These are phyloP conservation scores for Brachyhypopomus gauderio DNA, from an alignment of 2,113 vertebrate genomes.

Conservation along the genomic window DNA sequence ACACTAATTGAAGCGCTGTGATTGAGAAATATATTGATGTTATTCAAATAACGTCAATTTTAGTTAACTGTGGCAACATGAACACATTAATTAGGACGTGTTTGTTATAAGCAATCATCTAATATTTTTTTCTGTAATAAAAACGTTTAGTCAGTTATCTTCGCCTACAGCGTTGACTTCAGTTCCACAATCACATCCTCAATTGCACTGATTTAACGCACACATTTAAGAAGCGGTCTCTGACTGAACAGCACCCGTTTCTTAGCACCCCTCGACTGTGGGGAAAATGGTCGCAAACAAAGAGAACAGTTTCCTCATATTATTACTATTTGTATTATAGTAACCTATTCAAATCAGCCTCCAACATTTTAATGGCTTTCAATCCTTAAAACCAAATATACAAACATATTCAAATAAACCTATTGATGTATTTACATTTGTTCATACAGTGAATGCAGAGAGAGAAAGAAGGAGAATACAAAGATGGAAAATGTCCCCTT, in stretches of 20 bases:
- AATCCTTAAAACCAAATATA: too few relatives aligned
- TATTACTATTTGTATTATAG: background rate
- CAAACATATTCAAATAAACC: too few relatives aligned
- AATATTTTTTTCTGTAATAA: conserved; percentile 40
- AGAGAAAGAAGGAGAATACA: conserved; percentile 55
- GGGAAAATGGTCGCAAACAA: background rate
- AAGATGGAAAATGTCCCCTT: conserved; percentile 52
- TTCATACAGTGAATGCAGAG: conserved; percentile 55
- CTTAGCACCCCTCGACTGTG: conserved; percentile 64
- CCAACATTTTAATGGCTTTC: too few relatives aligned
- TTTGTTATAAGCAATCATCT: conserved; percentile 43
- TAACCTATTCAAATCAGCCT: background rate
- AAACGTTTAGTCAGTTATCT: conserved; percentile 73
- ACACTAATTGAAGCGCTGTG: background rate
- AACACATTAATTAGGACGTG: conserved; percentile 30
- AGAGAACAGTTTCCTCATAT: background rate
- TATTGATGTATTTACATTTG: conserved; percentile 46
- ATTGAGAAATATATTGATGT: background rate
- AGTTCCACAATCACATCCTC: conserved; percentile 76
- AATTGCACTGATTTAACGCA: conserved; percentile 76
- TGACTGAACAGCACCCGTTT: conserved; percentile 64
- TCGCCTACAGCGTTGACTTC: conserved; percentile 75
- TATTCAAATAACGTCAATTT: conserved; percentile 3
- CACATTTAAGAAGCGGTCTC: conserved; percentile 72
- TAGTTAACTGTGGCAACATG: background rate